Base-by-base conservation (phyloP, 2,113 vertebrate genomes). In the Limanda limanda region DNA sequence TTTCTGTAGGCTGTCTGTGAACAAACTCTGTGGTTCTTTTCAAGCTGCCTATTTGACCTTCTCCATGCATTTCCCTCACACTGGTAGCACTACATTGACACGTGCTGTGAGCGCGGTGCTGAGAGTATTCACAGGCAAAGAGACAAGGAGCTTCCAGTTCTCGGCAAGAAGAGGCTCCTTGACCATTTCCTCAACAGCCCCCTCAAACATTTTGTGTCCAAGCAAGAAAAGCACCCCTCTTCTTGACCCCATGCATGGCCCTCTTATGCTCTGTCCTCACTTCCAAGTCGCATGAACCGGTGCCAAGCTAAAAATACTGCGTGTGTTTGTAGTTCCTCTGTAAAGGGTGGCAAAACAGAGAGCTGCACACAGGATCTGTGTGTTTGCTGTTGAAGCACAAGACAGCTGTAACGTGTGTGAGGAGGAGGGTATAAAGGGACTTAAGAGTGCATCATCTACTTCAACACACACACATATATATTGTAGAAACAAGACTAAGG, bases 11-110 rank as follows among this genome's bases (percentile, higher is more conserved):
- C 88, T 85, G 86, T 89, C 90, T 92, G 90, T 88, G 89, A 93
- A 90, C 86, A 90, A 91, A 91, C 82, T 87, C 79, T 89, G 91
- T 12, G 92, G 92, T 93, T 94, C 91, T 94, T 92, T 83, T 77
- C 85, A 89, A 93, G 86, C 92, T 91, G 92, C 91, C 87, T 92
- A 94, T 94, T 94, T 93, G 77, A 94, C 88, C 88, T 87, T 81
- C 84, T 77, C 76, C 75, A 45, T 88, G 82, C 87, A 84, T 82
- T 84, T 85, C 57, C 66, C 88, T 89, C 87, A 87, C 84, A 82
- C 83, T 82, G 79, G 83, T 63, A 64, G 71, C 51, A 27, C 71
- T 74, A 67, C 82, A 78, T 51, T 85, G 79, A 92, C 86, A 89
- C 78, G 74, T 84, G 84, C 88, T 82, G 70, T 6, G 57, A 79